phyloP scores from a whole-genome alignment of 1,140 invertebrate genomes.

The Cryptotermes secundus region DNA sequence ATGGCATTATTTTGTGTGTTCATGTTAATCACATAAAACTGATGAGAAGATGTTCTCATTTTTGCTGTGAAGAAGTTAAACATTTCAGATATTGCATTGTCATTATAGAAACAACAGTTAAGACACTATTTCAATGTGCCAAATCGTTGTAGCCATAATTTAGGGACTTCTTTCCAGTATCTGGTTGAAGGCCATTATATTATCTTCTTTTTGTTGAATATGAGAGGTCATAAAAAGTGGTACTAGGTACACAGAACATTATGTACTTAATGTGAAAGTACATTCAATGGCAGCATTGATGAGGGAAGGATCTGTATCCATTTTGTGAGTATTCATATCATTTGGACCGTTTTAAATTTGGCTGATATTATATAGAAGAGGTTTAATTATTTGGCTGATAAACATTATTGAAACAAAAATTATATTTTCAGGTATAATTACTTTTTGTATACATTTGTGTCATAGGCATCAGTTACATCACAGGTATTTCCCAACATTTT shows the following conservation, averaged over 20 bases:
- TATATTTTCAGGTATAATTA: too few relatives aligned
- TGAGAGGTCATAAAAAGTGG: neutral
- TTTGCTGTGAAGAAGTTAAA: neutral
- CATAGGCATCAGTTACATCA: too few relatives aligned
- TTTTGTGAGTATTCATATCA: too few relatives aligned
- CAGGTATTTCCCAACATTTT: too few relatives aligned
- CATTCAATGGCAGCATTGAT: too few relatives aligned
- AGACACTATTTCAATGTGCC: neutral
- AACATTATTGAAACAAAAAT: too few relatives aligned
- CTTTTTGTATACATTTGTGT: too few relatives aligned
- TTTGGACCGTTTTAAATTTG: too few relatives aligned
- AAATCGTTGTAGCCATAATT: slow-evolving; percentile 2
- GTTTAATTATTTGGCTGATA: too few relatives aligned
- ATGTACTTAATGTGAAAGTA: neutral
- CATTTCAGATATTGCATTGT: too few relatives aligned
- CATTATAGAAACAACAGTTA: neutral
- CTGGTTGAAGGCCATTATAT: neutral
- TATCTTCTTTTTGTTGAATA: neutral
- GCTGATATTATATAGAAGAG: too few relatives aligned
- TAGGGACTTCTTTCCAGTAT: neutral
- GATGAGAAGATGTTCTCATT: neutral
- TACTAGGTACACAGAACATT: neutral
- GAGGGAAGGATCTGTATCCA: too few relatives aligned
- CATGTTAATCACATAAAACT: neutral
- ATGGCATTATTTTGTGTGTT: neutral